Conservation (phyloP, 2,888 invertebrate genomes). For the Epinotia nisella region DNA sequence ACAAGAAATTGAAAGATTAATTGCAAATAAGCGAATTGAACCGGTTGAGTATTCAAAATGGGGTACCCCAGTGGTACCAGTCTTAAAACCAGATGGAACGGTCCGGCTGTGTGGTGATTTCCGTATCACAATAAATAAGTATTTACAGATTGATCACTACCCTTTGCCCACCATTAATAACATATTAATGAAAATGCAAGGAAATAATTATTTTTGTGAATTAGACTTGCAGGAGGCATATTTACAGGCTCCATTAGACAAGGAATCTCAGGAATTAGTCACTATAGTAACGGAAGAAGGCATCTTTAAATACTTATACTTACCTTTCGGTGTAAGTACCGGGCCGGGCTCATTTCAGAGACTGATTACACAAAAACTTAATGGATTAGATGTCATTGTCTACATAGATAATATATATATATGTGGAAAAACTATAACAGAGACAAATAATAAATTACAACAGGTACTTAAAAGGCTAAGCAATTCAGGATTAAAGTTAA, state of each 20-base stretch:
- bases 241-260: conserved; percentile 40
- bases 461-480: conserved; percentile 11
- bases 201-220: conserved; percentile 34
- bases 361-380: conserved; percentile 24
- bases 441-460: conserved; percentile 18
- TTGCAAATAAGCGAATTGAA: conserved; percentile 13
- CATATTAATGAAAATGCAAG: conserved; percentile 33
- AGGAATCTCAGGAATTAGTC: conserved; percentile 34
- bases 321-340: conserved; percentile 37
- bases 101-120: conserved; percentile 39
- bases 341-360: conserved; percentile 41
- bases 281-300: conserved; percentile 38
- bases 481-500: conserved; percentile 13
- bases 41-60: conserved; percentile 16
- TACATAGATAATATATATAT: conserved; percentile 40
- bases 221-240: conserved; percentile 37
- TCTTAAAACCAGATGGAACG: conserved; percentile 34
- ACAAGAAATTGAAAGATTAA: conserved; percentile 23
- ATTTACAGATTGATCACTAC: conserved; percentile 38
- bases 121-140: conserved; percentile 34
- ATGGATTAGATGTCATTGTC: conserved; percentile 7
- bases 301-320: conserved; percentile 37
- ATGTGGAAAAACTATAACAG: conserved; percentile 15
- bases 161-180: conserved; percentile 29
- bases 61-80: conserved; percentile 35